Evolutionary conservation across 92 coral and sea anemone genomes (phyloP), one percentile per base, ranked within the genome.

Genomic region (Phenganax stokvisi): DNA sequence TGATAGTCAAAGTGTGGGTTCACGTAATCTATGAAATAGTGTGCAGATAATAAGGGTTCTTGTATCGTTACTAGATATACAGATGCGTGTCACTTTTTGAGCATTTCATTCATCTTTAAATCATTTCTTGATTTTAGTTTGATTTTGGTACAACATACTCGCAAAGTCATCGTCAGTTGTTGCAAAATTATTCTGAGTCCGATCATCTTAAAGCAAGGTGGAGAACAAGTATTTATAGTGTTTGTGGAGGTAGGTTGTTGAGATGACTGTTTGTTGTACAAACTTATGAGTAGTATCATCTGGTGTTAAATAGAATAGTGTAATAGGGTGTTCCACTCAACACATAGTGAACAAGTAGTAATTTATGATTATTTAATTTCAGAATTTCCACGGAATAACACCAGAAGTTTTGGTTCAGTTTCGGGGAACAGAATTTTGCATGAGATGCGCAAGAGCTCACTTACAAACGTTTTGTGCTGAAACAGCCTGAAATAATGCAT

Each of bases 101-200:
- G 16, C 53, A 8, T 71, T 9, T 1, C 8, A 3, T 71, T 10
- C 3, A 71, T 25, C 16, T 71, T 29, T 7, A 29, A 28, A 67
- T 20, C 11, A 17, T 72, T 20, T 71, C 74, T 63, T 37, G 10
- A 84, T 72, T 16, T 54, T 85, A 92, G 97, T 91, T 93, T 90
- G 86, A 85, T 69, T 91, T 93, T 80, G 69, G 76, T 57, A 93
- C 97, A 10, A 91, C 97, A 9, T 93, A 93, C 76, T 71, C 82
- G 55, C 84, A 85, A 67, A 87, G 88, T 54, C 98, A 93, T 83
- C 84, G 87, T 60, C 47, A 57, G 37, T 28, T 76, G 53, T 20
- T 16, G 31, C 55, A 31, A 54, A 8, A 15, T 76, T 13, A 57
- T 9, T 62, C 7, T 25, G 6, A 76, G 10, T 16, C 51, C 5